These are phyloP conservation scores for Drosophila antonietae DNA, from an alignment of 2,888 invertebrate genomes.

Conservation along the genomic window DNA sequence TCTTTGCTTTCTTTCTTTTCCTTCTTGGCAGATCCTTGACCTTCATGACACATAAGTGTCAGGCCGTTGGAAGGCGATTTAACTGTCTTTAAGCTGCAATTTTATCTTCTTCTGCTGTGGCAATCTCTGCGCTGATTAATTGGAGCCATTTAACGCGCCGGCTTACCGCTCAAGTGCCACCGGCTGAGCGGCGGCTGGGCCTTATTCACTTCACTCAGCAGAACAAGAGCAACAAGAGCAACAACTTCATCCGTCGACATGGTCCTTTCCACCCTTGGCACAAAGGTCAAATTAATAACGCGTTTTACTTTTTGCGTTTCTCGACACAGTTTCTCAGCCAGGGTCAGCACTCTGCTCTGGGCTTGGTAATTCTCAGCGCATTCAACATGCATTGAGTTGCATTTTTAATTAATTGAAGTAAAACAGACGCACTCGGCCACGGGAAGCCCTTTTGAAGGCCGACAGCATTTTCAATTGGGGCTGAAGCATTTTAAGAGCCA, in stretches of 20 bases:
- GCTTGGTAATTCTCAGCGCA: slow-evolving; percentile 39
- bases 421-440: slow-evolving; percentile 47
- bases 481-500: slow-evolving; percentile 34
- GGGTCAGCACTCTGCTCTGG: slow-evolving; percentile 39
- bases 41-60: slow-evolving; percentile 29
- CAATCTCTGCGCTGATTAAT: slow-evolving; percentile 65
- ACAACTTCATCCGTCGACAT: slow-evolving; percentile 18
- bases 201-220: slow-evolving; percentile 38
- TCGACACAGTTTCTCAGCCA: slow-evolving; percentile 54
- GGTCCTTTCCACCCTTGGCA: slow-evolving; percentile 28
- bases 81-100: slow-evolving; percentile 41
- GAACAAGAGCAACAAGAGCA: slow-evolving; percentile 8
- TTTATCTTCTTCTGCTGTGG: slow-evolving; percentile 42
- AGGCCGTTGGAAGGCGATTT: slow-evolving; percentile 25
- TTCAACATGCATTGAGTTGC: slow-evolving; percentile 66
- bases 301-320: slow-evolving; percentile 52
- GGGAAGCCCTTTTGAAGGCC: slow-evolving; percentile 46
- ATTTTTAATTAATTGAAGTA: slow-evolving; percentile 74
- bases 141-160: slow-evolving; percentile 67
- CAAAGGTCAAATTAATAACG: slow-evolving; percentile 57
- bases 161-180: slow-evolving; percentile 60
- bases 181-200: slow-evolving; percentile 28
- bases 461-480: slow-evolving; percentile 35
- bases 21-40: slow-evolving; percentile 13
- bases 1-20: slow-evolving; percentile 14